Evolutionary conservation across 2,797 vertebrate genomes (phyloP), one percentile per base, ranked within the genome.

Genomic region (Anisognathus igniventris): DNA sequence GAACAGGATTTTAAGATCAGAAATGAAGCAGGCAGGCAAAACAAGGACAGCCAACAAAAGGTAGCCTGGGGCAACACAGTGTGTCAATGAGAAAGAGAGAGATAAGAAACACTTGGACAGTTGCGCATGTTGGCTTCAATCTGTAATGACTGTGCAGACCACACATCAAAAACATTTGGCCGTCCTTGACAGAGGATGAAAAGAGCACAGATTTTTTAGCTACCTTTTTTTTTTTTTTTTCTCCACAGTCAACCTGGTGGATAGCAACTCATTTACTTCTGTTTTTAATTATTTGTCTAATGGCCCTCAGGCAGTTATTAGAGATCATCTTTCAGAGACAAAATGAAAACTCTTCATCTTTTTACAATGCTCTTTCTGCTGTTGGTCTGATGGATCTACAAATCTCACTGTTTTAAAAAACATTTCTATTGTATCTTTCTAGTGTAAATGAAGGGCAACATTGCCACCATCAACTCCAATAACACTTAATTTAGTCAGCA

Each of bases 41-140:
- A 93, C 78, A 94, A 96, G 90, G 76, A 81, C 72, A 92, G 90
- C 90, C 72, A 93, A 93, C 77, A 81, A 67, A 91, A 91, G 42
- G 81, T 79, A 92, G 83, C 96, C 74, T 86, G 22, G 20, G 71
- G 92, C 86, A 86, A 61, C 67, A 45, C 58, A 93, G 42, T 78
- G 75, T 93, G 81, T 94, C 91, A 93, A 56, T 87, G 87, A 93
- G 71, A 88, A 79, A 70, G 68, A 78, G 37, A 61, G 45, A 91
- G 90, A 96, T 92, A 94, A 95, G 94, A 96, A 96, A 64, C 57
- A 88, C 85, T 96, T 92, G 94, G 93, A 95, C 94, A 96, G 88
- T 94, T 93, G 71, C 92, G 84, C 51, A 75, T 73, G 62, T 96
- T 96, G 93, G 95, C 94, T 95, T 90, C 87, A 85, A 92, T 95